Percentiles rank a stretch among this genome's conserved stretches.
Conservation (phyloP, 2,797 vertebrate genomes). For the Hypotaenidia philippensis region DNA sequence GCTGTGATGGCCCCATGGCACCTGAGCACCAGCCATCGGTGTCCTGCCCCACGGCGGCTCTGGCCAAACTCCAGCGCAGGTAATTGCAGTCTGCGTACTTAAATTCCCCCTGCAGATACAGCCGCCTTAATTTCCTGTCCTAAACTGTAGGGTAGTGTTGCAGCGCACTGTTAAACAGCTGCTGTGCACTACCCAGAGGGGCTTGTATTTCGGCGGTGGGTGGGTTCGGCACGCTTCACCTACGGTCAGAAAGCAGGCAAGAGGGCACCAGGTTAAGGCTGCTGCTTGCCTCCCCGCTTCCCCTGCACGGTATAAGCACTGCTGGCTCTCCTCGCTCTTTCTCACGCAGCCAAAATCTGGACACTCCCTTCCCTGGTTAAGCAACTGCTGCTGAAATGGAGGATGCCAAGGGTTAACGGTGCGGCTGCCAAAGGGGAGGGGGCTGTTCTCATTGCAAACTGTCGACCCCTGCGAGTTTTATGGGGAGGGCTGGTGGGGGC, state of each 20-base stretch:
- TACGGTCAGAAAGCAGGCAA: not conserved
- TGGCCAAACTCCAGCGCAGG: not conserved
- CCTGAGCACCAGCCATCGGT: rapidly evolving
- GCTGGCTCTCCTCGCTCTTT: not conserved
- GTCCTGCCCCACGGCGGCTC: rapidly evolving
- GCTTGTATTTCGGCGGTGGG: not conserved
- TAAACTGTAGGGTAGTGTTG: not conserved
- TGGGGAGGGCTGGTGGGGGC: not conserved
- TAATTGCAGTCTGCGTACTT: slow-evolving; percentile 37
- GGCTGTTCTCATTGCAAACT: not conserved
- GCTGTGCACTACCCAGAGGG: not conserved
- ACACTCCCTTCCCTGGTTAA: not conserved
- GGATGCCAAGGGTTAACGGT: slow-evolving; percentile 16
- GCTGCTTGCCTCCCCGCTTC: not conserved
- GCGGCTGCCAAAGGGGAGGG: not conserved
- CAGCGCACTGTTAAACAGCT: not conserved
- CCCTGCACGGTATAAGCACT: not conserved
- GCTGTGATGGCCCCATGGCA: not conserved
- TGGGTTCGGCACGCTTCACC: not conserved
- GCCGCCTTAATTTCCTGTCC: slow-evolving; percentile 69
- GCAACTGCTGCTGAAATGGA: not conserved
- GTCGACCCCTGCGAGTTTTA: slow-evolving; percentile 58
- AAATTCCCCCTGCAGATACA: slow-evolving; percentile 31
- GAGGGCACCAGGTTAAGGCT: not conserved
- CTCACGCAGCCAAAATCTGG: not conserved